These are phyloP conservation scores for Drosophila helvetica DNA, from an alignment of 2,888 invertebrate species.

Conservation along the genomic window DNA sequence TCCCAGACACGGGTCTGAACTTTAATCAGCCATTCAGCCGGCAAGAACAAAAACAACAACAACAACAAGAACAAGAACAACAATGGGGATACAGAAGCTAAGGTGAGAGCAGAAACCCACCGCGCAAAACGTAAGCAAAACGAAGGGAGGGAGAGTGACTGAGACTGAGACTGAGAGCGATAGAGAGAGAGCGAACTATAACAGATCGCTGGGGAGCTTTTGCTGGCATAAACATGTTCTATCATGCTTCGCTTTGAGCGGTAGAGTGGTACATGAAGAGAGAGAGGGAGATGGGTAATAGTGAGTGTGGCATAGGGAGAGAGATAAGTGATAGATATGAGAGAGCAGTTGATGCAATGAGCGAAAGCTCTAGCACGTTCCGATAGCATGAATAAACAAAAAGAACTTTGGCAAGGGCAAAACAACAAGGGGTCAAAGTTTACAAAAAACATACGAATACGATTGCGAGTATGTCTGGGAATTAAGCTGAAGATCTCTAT, in stretches of 20 bases:
- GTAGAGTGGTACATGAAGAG: not conserved
- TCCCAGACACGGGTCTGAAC: constrained; percentile 30
- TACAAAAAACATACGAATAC: not conserved
- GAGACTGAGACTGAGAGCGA: not conserved
- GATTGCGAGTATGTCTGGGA: not conserved
- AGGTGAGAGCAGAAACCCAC: constrained; percentile 6
- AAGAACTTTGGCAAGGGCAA: not conserved
- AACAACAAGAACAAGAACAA: constrained; percentile 11
- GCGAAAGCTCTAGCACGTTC: constrained; percentile 2
- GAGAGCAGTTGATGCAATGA: not conserved
- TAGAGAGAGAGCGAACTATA: not conserved
- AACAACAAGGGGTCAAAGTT: constrained; percentile 11
- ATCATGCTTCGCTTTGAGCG: constrained; percentile 2
- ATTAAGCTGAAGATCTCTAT: not conserved
- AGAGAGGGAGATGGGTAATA: too few species aligned
- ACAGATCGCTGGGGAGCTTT: constrained; percentile 21
- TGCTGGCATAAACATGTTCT: not conserved
- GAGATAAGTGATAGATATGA: not conserved
- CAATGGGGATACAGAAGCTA: not conserved
- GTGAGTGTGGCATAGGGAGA: not conserved
- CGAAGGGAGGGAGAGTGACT: constrained; percentile 9
- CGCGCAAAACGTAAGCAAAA: not conserved
- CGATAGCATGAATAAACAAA: constrained; percentile 14
- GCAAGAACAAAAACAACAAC: constrained; percentile 13
- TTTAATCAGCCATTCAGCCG: constrained; percentile 35